Percentiles rank a stretch among this genome's conserved stretches.
Evolutionary conservation across 2,888 invertebrate species (phyloP).

Genomic region (Helicoverpa assulta): DNA sequence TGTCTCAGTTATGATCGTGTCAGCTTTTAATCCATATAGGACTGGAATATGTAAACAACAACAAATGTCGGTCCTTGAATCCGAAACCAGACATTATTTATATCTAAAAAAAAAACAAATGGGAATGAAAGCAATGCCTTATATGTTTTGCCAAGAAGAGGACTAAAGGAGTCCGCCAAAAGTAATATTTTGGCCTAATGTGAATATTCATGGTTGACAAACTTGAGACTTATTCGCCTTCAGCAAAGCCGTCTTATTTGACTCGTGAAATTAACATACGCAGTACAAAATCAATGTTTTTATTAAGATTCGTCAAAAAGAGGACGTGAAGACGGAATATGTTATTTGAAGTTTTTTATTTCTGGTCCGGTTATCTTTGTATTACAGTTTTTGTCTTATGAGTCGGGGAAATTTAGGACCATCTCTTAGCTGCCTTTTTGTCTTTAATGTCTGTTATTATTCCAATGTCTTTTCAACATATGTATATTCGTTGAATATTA

Average conservation of each 20-base stretch:
- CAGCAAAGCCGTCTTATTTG: conserved; percentile 36
- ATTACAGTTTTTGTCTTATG: neutral
- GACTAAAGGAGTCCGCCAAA: conserved; percentile 14
- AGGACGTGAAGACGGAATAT: conserved; percentile 6
- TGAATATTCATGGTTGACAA: conserved; percentile 40
- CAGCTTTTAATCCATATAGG: too few species aligned
- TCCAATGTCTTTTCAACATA: too few species aligned
- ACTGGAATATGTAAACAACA: neutral
- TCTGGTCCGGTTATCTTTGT: neutral
- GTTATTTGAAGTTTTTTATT: neutral
- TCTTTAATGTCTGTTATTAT: neutral
- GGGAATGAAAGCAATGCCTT: neutral
- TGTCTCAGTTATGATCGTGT: too few species aligned
- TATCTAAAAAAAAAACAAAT: neutral
- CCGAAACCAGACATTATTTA: neutral
- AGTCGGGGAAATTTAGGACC: neutral
- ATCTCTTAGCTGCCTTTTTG: neutral
- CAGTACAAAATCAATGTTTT: conserved; percentile 42
- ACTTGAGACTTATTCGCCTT: conserved; percentile 26
- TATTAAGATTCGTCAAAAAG: conserved; percentile 24
- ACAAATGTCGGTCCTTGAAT: neutral
- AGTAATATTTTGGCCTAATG: conserved; percentile 39
- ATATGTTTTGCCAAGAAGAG: conserved; percentile 14
- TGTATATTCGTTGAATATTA: too few species aligned
- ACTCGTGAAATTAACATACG: conserved; percentile 55